Evolutionary conservation across 1,140 invertebrate genomes (phyloP), one percentile per base, ranked within the genome.

Genomic region (Callitettix versicolor): DNA sequence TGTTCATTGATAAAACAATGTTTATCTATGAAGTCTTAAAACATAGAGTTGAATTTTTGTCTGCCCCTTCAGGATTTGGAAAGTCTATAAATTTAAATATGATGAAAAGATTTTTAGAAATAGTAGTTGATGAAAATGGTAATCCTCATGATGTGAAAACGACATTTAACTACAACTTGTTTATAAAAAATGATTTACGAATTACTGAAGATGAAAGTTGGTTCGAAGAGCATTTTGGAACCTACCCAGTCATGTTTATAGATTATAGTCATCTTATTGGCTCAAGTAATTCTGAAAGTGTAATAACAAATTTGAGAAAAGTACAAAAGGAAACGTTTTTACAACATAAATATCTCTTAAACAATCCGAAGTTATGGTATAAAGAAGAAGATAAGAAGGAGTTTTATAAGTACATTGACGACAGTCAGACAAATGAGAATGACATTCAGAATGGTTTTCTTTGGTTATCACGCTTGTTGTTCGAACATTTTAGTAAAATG

Each of bases 91-190:
- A 38, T 38, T 18, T 46, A 18, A 24, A 55, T 30, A 40, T 55
- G 33, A 20, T 46, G 26, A 46, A 55, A 26, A 21, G 26, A 18
- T 56, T 49, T 21, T 33, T 38, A 30, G 42, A 49, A 58, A 59
- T 47, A 48, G 36, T 36, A 53, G 22, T 55, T 5, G 47, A 56
- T 36, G 24, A 21, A n/a, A 20, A 9, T 33, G 49, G 49, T 18
- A 24, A 44, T 21, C 41, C 24, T n/a, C 12, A 22, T 12, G 18
- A 46, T 12, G 26, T 46, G 7, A 21, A 18, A n/a, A 22, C 12
- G 9, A 46, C 43, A 22, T 18, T 22, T 12, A 46, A 46, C 43
- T 46, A 46, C 18, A 46, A 46, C 9, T 5, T 46, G 18, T 46
- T 46, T n/a, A 21, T 7, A 46, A 17, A 18, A 21, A 46, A 21